Conservation (phyloP, 1,140 invertebrate genomes). For the Ephestia elutella region DNA sequence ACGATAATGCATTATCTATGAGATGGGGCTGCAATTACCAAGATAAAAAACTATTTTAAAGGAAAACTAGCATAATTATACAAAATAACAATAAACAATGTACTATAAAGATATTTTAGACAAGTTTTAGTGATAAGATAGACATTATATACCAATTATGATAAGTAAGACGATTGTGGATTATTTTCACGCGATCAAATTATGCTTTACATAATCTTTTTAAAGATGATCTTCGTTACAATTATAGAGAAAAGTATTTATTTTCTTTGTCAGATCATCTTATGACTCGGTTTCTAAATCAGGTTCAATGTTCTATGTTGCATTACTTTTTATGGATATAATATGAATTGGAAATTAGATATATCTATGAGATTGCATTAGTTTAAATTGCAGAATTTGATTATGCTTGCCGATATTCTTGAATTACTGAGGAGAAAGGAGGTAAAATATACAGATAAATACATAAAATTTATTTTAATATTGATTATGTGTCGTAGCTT, state of each 20-base stretch:
- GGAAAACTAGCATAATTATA: not conserved
- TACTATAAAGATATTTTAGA: not conserved
- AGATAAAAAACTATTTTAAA: not conserved
- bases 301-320: too few relatives aligned
- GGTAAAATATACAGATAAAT: too few relatives aligned
- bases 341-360: too few relatives aligned
- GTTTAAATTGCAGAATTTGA: too few relatives aligned
- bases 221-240: not conserved
- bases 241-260: not conserved
- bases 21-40: slow-evolving; percentile 4
- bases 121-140: not conserved
- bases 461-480: too few relatives aligned
- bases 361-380: too few relatives aligned
- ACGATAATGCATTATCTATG: not conserved
- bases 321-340: too few relatives aligned
- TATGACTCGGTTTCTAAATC: too few relatives aligned
- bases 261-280: not conserved
- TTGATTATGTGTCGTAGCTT: too few relatives aligned
- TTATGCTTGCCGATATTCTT: too few relatives aligned
- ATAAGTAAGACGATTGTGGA: not conserved
- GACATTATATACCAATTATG: not conserved
- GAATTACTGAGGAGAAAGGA: too few relatives aligned
- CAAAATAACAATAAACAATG: slow-evolving; percentile 8
- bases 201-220: not conserved
- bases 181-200: not conserved